phyloP scores from a whole-genome alignment of 2,113 vertebrate species.

The Perognathus longimembris region DNA sequence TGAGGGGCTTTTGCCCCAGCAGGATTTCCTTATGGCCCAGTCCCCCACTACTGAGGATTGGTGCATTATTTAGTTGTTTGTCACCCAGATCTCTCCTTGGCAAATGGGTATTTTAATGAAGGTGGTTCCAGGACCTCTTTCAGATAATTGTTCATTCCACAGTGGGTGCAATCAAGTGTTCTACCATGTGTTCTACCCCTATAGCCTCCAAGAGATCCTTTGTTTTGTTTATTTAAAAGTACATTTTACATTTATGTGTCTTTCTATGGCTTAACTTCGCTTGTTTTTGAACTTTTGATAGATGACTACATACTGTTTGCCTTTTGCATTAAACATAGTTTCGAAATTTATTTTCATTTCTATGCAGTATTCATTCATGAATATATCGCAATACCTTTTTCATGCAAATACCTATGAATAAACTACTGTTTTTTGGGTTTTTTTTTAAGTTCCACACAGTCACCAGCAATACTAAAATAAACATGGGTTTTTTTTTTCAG shows the following conservation, averaged over 20 bases:
- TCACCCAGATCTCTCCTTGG: neutral
- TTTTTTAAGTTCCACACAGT: slow-evolving; percentile 7
- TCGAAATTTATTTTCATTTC: slow-evolving; percentile 42
- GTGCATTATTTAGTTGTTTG: neutral
- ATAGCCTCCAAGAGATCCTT: neutral
- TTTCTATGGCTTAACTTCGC: neutral
- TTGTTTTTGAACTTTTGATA: slow-evolving; percentile 45
- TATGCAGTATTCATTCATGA: neutral
- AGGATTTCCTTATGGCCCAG: neutral
- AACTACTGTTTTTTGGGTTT: neutral
- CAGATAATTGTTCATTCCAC: neutral
- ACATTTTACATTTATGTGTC: neutral
- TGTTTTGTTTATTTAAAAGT: neutral
- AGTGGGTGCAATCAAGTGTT: neutral
- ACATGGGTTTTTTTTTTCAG: too few relatives aligned
- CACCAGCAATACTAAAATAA: neutral
- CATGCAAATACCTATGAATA: neutral
- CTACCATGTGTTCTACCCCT: neutral
- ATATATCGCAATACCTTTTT: neutral
- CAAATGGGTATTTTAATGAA: neutral
- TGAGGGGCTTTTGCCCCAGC: neutral
- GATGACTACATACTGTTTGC: neutral
- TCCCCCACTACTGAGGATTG: neutral
- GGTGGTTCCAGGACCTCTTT: neutral
- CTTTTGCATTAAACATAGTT: slow-evolving; percentile 16